Percentiles rank a stretch among this genome's conserved stretches.
These are phyloP conservation scores for Pterostichus madidus DNA, from an alignment of 2,888 invertebrate genomes.

Conservation along the genomic window DNA sequence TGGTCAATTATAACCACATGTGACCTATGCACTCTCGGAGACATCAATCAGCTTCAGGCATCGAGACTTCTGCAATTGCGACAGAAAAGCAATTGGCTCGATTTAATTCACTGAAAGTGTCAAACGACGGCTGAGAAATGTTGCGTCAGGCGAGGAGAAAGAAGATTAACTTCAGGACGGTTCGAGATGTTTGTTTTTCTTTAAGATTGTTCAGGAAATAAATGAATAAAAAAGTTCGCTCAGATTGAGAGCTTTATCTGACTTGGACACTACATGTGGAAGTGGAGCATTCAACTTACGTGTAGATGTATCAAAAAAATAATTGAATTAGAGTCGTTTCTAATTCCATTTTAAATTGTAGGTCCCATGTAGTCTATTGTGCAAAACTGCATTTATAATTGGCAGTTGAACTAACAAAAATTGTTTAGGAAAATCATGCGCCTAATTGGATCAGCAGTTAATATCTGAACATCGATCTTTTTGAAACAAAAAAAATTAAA, in stretches of 20 bases:
- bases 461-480: no score
- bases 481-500: no score
- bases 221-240: slow-evolving; percentile 33
- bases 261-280: neutral
- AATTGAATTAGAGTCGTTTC: no score
- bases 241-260: slow-evolving; percentile 15
- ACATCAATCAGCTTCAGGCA: slow-evolving; percentile 75
- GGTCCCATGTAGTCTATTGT: no score
- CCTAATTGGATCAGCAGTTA: no score
- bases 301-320: no score
- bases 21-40: slow-evolving; percentile 74
- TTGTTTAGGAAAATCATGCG: no score
- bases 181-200: slow-evolving; percentile 12
- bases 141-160: slow-evolving; percentile 18
- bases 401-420: no score
- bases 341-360: neutral
- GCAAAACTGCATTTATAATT: no score
- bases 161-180: slow-evolving; percentile 46
- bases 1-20: slow-evolving; percentile 77
- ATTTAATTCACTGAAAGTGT: slow-evolving; percentile 66
- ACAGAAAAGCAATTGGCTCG: slow-evolving; percentile 66
- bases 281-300: no score
- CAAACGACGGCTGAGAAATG: slow-evolving; percentile 53
- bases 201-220: slow-evolving; percentile 9
- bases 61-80: slow-evolving; percentile 64